Evolutionary conservation across 2,888 invertebrate genomes (phyloP), one percentile per base, ranked within the genome.

Genomic region (Pseudococcus longispinus): DNA sequence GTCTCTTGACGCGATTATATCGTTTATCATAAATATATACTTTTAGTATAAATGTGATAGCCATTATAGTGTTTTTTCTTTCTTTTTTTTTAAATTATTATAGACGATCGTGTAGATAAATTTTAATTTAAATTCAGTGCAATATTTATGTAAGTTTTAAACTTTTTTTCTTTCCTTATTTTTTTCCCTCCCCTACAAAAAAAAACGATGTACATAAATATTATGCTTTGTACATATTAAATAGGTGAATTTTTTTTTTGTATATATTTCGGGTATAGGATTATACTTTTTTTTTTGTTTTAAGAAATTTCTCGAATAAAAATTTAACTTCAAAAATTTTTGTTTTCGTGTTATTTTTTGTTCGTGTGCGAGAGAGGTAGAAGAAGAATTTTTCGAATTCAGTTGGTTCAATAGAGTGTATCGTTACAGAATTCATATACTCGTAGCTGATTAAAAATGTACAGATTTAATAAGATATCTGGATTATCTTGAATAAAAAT

Each of bases 21-120:
- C 84, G 84, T 65, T 84, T 37, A 77, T 29, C 29, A 80, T 77
- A 46, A 80, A 86, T 60, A 55, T 46, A 29, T 51, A 51, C 20
- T 84, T 86, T 86, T 86, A 86, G 86, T 46, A 51, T 86, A 80
- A 74, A 86, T 86, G 86, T 86, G 86, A 86, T 86, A 86, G 86
- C 51, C 80, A 86, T 51, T 86, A 80, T 86, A 80, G 74, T 80
- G 77, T 46, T 86, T 77, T 86, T 46, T 85, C 42, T 74, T 85
- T 32, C 32, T 44, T 23, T 83, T 20, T 37, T 82, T 86, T 44
- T 26, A 18, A 37, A 65, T 20, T 42, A 51, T 85, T 44, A 85
- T 86, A 83, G 70, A 29, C 70, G 77, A 80, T 80, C 77, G 32
- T 84, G 77, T 85, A 80, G 86, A 86, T 86, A 51, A 84, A 86